Base-by-base conservation (phyloP, 2,888 invertebrate genomes). In the Cotesia congregata region DNA sequence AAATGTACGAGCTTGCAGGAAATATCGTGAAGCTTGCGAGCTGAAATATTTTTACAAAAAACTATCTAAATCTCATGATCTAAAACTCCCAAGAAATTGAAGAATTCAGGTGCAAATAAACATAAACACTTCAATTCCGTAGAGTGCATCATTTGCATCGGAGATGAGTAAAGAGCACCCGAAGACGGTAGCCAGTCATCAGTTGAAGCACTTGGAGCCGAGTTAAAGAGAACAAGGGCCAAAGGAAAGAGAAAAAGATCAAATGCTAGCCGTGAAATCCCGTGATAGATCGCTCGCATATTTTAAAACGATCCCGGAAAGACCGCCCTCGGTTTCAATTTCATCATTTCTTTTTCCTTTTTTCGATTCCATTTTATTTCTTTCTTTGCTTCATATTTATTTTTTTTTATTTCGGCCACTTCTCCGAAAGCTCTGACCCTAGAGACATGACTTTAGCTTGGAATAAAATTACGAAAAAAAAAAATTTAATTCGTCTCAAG, bases 91-190 rank as follows among this genome's bases (percentile, higher is more conserved):
- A 12, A 50, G 50, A 50, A 30, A 30, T 30, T 30, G 30, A 30
- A 30, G 30, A 30, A 30, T 83, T 80, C 82, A 84, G 82, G 81
- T 84, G 83, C 78, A 82, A 75, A 71, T 67, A n/a, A n/a, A 61
- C 59, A 74, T 77, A 82, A 85, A 83, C 83, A 82, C 85, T 88
- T 88, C 87, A 88, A 88, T 88, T 88, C 84, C 82, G 79, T 82
- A 86, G 86, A 88, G 88, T 88, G 88, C 88, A 87, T 86, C 86
- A 86, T 88, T 88, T 88, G 87, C 87, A 87, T 88, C 83, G 81
- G 78, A 75, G 73, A 77, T 76, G 60, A 78, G 74, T 3, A 30
- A 3, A 30, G 3, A 30, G 30, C 30, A 30, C 30, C 3, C 30
- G 30, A 30, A 30, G 30, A 30, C 30, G 30, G 30, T 30, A 72